Base-by-base conservation (phyloP, 2,888 invertebrate genomes). In the Cheilosia scutellata region DNA sequence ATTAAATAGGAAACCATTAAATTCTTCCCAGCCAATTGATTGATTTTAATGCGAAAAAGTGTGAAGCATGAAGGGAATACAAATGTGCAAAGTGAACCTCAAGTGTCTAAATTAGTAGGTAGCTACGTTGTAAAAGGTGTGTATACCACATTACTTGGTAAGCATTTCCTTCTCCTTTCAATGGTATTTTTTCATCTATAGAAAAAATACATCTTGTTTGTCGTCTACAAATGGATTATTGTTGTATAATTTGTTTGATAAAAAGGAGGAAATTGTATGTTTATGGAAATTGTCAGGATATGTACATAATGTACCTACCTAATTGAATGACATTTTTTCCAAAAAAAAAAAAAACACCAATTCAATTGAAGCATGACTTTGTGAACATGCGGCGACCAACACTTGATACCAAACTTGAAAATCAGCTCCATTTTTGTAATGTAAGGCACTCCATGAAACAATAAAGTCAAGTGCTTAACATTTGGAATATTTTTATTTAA, bases 101-200 rank as follows among this genome's bases (percentile, higher is more conserved):
- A 82, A 60, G 65, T 40, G 40, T 70, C 57, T 63, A 51, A 51
- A 29, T 55, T 47, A 55, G 37, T 55, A 4, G 66, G 44, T 74
- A 65, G 55, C 7, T 6, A 29, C 40, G 33, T 20, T 58, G 53
- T 68, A 55, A 65, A 55, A 80, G 68, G 62, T 62, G 65, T 58
- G 42, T 44, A 20, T 29, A 16, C n/a, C 27, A 40, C 33, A 25
- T 29, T 31, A 44, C 44, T 58, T 60, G 4, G 58, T 47, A 40
- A n/a, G 60, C 29, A 72, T 77, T 82, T 82, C 76, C 80, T 75
- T 75, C 70, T 82, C 57, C 63, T 82, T 71, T 76, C 71, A 63
- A 16, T 70, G 47, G 16, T 49, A 33, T 63, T 68, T 51, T 51
- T 55, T 53, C 31, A 31, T n/a, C 6, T 44, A 33, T 51, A 13